A percentile compares a stretch with the other conserved stretches of the same genome.
Conservation (phyloP, 2,113 vertebrate genomes). For the Syrrhaptes paradoxus region DNA sequence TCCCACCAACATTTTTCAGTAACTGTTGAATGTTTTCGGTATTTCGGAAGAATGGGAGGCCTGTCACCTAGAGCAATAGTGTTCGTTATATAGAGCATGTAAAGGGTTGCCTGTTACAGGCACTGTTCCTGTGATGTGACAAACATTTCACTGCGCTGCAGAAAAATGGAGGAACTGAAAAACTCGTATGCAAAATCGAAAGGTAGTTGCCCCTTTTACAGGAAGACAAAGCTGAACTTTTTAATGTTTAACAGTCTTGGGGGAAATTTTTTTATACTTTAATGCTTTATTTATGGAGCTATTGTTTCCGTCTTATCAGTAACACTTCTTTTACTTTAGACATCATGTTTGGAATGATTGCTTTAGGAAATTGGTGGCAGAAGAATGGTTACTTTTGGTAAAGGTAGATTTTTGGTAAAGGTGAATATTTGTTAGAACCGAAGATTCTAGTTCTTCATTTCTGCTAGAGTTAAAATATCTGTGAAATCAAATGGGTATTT, state of each 20-base stretch:
- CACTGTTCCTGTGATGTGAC: not conserved
- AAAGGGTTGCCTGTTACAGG: not conserved
- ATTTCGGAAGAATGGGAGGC: not conserved
- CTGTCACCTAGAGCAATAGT: not conserved
- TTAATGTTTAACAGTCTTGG: not conserved
- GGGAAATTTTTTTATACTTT: not conserved
- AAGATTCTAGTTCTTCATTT: not conserved
- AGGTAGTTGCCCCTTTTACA: not conserved
- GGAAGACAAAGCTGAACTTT: not conserved
- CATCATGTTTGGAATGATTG: not conserved
- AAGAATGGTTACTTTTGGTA: not conserved
- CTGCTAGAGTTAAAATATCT: not conserved
- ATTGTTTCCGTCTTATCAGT: not conserved
- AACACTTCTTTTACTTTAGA: not conserved
- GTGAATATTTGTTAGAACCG: not conserved
- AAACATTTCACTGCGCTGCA: not conserved
- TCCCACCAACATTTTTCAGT: not conserved
- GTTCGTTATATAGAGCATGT: not conserved
- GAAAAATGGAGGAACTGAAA: not conserved
- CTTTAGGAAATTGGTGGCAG: not conserved
- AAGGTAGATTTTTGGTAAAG: not conserved
- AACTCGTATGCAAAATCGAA: not conserved
- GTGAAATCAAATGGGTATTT: not conserved
- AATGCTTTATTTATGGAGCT: not conserved
- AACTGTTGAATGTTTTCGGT: not conserved